Base-by-base conservation (phyloP, 1,140 invertebrate species). In the Leguminivora glycinivorella region DNA sequence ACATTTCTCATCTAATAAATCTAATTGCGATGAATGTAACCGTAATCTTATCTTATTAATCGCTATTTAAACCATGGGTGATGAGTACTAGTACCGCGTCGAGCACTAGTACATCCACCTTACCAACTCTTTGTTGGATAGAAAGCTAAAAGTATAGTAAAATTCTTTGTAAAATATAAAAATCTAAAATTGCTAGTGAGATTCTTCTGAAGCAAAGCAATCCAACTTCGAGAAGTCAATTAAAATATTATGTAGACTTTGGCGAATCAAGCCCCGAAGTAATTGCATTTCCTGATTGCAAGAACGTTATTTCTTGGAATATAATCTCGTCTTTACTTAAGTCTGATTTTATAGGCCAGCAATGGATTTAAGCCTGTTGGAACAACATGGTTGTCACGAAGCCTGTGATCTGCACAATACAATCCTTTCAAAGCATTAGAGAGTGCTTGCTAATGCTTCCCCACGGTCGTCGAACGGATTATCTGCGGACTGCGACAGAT, bases 341-440 rank as follows among this genome's bases (percentile, higher is more conserved):
- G 25, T 60, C n/a, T 14, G 6, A 14, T 17, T 29, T 24, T 60
- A n/a, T 31, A 63, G 76, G 71, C 70, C 68, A 68, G 71, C 76
- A 76, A 73, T 70, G 70, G 70, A 69, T 74, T 71, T 76, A 78
- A 70, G 70, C 67, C 63, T 75, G 72, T 77, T 79, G 69, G 70
- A 73, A 74, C 70, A 78, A 74, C 74, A 74, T 71, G 72, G 72
- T 72, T 60, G 74, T 72, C 58, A 76, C 71, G 81, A 81, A 82
- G 67, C 79, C 82, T 70, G 74, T 73, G 26, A 68, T 69, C 38
- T 82, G 75, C 78, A 78, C 73, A 76, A 76, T 78, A 74, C 77
- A 85, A 85, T 83, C 80, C 83, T 77, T 80, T 78, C 81, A 77
- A 70, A 72, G 73, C 72, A 76, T 80, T 77, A 77, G 69, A 72